A percentile compares a stretch with the other conserved stretches of the same genome.
Conservation (phyloP, 2,113 vertebrate genomes). For the Chrysemys picta region DNA sequence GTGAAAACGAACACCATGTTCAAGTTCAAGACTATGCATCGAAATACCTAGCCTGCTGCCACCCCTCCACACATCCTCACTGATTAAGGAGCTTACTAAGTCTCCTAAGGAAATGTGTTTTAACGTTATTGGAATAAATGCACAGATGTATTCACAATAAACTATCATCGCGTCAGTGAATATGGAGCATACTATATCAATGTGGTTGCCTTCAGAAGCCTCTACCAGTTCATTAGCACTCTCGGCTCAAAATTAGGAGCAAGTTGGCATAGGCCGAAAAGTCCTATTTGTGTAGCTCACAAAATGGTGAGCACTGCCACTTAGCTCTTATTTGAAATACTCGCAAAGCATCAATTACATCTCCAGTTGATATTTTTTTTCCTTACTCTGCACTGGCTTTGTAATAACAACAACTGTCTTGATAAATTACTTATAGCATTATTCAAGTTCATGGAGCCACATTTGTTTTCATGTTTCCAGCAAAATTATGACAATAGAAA, state of each 20-base stretch:
- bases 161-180: neutral
- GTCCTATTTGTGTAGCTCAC: neutral
- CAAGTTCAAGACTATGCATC: neutral
- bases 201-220: neutral
- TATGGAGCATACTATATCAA: neutral
- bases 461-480: conserved; percentile 66
- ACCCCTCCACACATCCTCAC: neutral
- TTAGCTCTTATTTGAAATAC: conserved; percentile 12
- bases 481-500: conserved; percentile 71
- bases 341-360: conserved; percentile 9
- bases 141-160: neutral
- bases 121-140: neutral
- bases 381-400: conserved; percentile 40
- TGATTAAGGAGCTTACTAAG: neutral
- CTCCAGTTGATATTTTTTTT: conserved; percentile 29
- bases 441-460: conserved; percentile 59
- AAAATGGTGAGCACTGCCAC: neutral
- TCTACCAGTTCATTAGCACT: neutral
- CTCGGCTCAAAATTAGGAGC: neutral
- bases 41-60: neutral
- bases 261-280: neutral
- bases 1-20: neutral
- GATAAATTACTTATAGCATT: conserved; percentile 60
- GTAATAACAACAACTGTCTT: conserved; percentile 64
- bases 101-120: neutral